Base-by-base conservation (phyloP, 2,113 vertebrate species). In the Prionailurus viverrinus region DNA sequence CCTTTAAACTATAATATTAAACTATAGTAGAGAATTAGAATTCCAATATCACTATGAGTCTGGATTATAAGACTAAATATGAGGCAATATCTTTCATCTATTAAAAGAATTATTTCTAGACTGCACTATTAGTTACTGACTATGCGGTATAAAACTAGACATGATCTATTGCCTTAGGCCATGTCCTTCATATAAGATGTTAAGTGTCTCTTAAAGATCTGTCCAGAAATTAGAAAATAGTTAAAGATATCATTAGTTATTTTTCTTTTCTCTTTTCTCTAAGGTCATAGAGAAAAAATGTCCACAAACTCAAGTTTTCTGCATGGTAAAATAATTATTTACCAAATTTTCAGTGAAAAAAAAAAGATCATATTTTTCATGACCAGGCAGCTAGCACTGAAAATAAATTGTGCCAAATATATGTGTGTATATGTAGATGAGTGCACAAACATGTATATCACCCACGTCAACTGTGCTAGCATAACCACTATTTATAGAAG, bases 101-200 rank as follows among this genome's bases (percentile, higher is more conserved):
- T 65, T 93, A 65, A 95, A 91, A 66, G 21, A 63, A 91, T 51
- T 85, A 71, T 81, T 93, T 92, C 39, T 58, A 58, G 74, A 85
- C 0, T 19, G 1, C 71, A 84, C 4, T 53, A 68, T 76, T 16
- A 48, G 21, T 33, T 89, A 36, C 51, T 91, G 33, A 82, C 4
- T 23, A 39, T 39, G 27, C 9, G n/a, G 3, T 80, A 27, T 84
- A 88, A 81, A 58, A 66, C 16, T 84, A 45, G 33, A 78, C 4
- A 12, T 89, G 71, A 48, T 79, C 11, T 96, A 18, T 41, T 55
- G 1, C 39, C 41, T 48, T 55, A 39, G 41, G 25, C 15, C 36
- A 48, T 93, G 95, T 88, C 61, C 69, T 79, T 88, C n/a, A 80
- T 63, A 25, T 23, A 73, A 36, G 3, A 53, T n/a, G 8, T n/a